Conservation (phyloP, 2,888 invertebrate genomes). For the Agrilus mali region DNA sequence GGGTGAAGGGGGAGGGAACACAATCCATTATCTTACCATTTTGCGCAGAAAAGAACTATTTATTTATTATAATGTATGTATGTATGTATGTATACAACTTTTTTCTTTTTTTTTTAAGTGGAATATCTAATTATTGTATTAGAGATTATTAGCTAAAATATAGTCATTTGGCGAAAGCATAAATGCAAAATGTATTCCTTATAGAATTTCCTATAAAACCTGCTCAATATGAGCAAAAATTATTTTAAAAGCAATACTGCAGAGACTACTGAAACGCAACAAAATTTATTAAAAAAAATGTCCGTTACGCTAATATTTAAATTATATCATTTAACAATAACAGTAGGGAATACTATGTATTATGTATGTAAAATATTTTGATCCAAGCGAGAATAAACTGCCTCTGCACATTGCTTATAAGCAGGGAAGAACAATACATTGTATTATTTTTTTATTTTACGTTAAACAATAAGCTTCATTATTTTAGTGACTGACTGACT, state of each 20-base stretch:
- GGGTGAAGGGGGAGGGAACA: background rate
- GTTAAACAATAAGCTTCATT: too few relatives aligned
- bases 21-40: too few relatives aligned
- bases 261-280: conserved; percentile 14
- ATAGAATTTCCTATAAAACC: conserved; percentile 17
- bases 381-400: conserved; percentile 3
- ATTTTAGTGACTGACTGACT: too few relatives aligned
- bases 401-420: conserved; percentile 24
- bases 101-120: conserved; percentile 8
- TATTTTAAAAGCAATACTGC: conserved; percentile 18
- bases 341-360: background rate
- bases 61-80: background rate
- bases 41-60: too few relatives aligned
- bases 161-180: conserved; percentile 18
- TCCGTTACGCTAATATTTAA: background rate
- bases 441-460: conserved; percentile 14
- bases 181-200: conserved; percentile 18
- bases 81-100: background rate
- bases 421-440: conserved; percentile 30
- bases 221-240: conserved; percentile 27
- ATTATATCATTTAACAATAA: too few relatives aligned
- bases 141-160: conserved; percentile 12
- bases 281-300: conserved; percentile 9
- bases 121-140: conserved; percentile 8
- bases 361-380: background rate